Evolutionary conservation across 1,140 invertebrate genomes (phyloP).

Genomic region (Cylas formicarius): DNA sequence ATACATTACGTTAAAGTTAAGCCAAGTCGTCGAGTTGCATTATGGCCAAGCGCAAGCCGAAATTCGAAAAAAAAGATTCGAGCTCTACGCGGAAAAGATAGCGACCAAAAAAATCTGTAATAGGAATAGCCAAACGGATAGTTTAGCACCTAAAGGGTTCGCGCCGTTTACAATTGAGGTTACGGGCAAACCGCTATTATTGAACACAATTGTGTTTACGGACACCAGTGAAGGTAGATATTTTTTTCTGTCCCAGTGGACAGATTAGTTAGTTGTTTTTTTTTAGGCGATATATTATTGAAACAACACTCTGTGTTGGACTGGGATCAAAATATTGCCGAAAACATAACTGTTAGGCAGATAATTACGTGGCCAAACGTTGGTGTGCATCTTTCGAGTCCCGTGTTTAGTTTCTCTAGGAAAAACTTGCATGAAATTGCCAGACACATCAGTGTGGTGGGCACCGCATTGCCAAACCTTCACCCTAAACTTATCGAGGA

Average conservation of each 20-base stretch:
- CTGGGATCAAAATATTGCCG: slow-evolving; percentile 10
- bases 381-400: slow-evolving; percentile 19
- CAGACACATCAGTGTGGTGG: slow-evolving; percentile 21
- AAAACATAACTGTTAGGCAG: slow-evolving; percentile 15
- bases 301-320: slow-evolving; percentile 16
- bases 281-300: slow-evolving; percentile 21
- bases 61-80: not conserved
- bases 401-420: slow-evolving; percentile 21
- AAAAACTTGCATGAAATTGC: slow-evolving; percentile 17
- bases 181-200: slow-evolving; percentile 10
- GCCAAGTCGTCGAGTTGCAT: slow-evolving; percentile 12
- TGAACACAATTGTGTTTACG: slow-evolving; percentile 22
- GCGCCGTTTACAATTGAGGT: slow-evolving; percentile 19
- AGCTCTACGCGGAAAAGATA: slow-evolving; percentile 5
- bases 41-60: slow-evolving; percentile 1
- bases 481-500: slow-evolving; percentile 13
- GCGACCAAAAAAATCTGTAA: slow-evolving; percentile 10
- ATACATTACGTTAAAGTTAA: slow-evolving; percentile 21
- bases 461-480: slow-evolving; percentile 2
- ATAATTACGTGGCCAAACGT: slow-evolving; percentile 23
- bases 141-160: slow-evolving; percentile 14
- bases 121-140: slow-evolving; percentile 17
- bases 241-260: not conserved
- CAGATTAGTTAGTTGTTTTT: not conserved
- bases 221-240: slow-evolving; percentile 15